phyloP scores from a whole-genome alignment of 92 coral and sea anemone genomes.

The Palythoa grandis region DNA sequence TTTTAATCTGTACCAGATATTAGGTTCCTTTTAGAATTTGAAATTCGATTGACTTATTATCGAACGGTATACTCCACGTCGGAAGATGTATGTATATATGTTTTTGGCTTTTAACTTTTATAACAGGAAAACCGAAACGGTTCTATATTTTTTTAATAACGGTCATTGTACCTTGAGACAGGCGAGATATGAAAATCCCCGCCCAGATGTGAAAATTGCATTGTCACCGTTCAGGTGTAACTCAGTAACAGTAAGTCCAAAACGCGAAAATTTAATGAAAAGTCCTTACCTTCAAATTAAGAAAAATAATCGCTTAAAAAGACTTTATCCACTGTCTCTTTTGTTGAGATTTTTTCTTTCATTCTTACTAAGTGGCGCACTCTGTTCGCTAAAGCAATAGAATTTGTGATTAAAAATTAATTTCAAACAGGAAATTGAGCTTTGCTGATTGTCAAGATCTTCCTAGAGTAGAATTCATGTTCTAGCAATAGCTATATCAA shows the following conservation, averaged over 20 bases:
- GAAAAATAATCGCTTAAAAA: background rate
- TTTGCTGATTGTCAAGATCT: background rate
- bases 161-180: no score
- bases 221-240: background rate
- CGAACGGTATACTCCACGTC: no score
- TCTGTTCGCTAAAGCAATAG: background rate
- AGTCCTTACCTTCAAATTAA: background rate
- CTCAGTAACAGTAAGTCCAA: background rate
- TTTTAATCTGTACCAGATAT: constrained; percentile 3
- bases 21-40: no score
- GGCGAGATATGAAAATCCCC: background rate
- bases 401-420: constrained; percentile 32
- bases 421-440: constrained; percentile 8
- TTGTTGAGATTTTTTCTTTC: background rate
- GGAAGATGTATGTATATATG: no score
- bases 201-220: background rate
- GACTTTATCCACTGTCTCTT: background rate
- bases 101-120: no score
- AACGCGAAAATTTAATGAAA: no score
- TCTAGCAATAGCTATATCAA: background rate
- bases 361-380: background rate
- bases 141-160: no score
- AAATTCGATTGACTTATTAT: no score
- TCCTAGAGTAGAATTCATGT: constrained; percentile 4
- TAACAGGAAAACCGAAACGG: no score